Evolutionary conservation across 1,140 invertebrate species (phyloP).

Genomic region (Macrotrachela quadricornifera): DNA sequence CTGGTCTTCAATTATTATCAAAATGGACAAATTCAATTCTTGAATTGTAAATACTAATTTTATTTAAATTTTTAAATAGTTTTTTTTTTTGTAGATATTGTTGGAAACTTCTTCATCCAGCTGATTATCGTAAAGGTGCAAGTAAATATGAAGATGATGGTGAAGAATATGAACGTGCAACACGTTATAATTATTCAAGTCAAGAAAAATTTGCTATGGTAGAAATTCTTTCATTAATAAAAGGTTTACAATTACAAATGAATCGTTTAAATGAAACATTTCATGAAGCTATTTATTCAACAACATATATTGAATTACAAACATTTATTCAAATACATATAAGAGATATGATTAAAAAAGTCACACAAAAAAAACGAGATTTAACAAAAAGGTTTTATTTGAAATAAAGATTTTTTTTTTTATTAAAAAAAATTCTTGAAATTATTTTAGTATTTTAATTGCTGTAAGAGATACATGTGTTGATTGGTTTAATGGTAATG

Average conservation of each 20-base stretch:
- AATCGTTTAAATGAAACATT: constrained; percentile 90
- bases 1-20: constrained; percentile 73
- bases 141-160: constrained; percentile 79
- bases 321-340: constrained; percentile 80
- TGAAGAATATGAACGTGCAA: constrained; percentile 96
- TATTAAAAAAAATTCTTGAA: no score
- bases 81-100: no score
- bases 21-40: constrained; percentile 93
- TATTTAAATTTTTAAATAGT: no score
- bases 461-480: constrained; percentile 86
- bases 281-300: constrained; percentile 72
- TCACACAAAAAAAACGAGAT: constrained; percentile 90
- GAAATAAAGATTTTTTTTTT: no score
- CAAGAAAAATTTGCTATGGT: constrained; percentile 96
- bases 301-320: constrained; percentile 88
- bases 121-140: constrained; percentile 63
- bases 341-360: constrained; percentile 75
- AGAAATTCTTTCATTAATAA: constrained; percentile 97
- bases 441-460: constrained; percentile 46
- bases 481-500: constrained; percentile 64
- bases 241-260: constrained; percentile 89
- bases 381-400: constrained; percentile 52
- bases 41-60: constrained; percentile 42
- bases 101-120: constrained; percentile 92
- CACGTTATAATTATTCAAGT: constrained; percentile 85